These are phyloP conservation scores for Platycheirus albimanus DNA, from an alignment of 2,888 invertebrate species.

Conservation along the genomic window DNA sequence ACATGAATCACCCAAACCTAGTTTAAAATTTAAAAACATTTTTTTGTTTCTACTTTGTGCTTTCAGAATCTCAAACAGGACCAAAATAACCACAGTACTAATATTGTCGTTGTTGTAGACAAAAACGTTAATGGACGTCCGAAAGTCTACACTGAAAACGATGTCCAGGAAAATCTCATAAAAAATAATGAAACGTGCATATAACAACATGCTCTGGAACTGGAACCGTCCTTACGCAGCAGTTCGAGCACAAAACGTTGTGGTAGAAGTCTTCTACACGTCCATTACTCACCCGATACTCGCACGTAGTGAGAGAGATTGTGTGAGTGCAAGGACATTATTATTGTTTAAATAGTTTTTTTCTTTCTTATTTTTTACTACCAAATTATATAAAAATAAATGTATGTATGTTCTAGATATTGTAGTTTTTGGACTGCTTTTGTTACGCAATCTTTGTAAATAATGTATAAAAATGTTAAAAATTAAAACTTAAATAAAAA, in stretches of 20 bases:
- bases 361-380: neutral
- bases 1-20: neutral
- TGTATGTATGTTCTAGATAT: constrained; percentile 22
- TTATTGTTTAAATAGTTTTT: neutral
- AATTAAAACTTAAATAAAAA: constrained; percentile 8
- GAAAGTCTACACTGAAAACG: constrained; percentile 78
- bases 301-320: constrained; percentile 33
- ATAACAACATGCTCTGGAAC: constrained; percentile 75
- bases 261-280: constrained; percentile 46
- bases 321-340: constrained; percentile 28
- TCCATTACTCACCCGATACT: constrained; percentile 61
- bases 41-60: neutral
- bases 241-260: constrained; percentile 37
- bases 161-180: constrained; percentile 77
- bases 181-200: constrained; percentile 80
- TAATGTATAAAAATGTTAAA: constrained; percentile 49
- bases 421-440: constrained; percentile 67
- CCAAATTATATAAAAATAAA: constrained; percentile 41
- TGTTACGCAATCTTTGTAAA: constrained; percentile 65
- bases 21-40: neutral
- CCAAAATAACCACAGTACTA: constrained; percentile 77
- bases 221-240: constrained; percentile 45
- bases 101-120: constrained; percentile 80
- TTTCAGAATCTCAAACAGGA: constrained; percentile 73
- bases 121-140: constrained; percentile 79